Conservation (phyloP, 2,797 vertebrate genomes). For the Darevskia nairensis region DNA sequence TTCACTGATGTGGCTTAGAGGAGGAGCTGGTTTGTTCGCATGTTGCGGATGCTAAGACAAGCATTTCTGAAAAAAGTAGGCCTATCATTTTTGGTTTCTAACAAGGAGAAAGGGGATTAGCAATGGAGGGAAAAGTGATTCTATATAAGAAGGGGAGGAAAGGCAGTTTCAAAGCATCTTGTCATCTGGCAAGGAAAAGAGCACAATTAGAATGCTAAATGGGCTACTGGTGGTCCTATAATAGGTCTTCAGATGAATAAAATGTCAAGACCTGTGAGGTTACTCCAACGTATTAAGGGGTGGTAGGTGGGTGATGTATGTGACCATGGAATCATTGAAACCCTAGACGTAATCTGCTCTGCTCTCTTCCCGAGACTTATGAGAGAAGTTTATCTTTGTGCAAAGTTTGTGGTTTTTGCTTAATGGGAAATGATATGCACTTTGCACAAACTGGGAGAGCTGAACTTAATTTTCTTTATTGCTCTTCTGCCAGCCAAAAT, state of each 20-base stretch:
- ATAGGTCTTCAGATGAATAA: conserved; percentile 37
- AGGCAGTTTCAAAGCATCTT: neutral
- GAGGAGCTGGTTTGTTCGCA: neutral
- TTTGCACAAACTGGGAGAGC: conserved; percentile 67
- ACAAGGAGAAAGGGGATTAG: conserved; percentile 30
- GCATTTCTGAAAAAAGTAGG: conserved; percentile 3
- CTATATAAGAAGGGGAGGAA: conserved; percentile 34
- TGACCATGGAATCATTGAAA: conserved; percentile 62
- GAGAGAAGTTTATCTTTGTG: conserved; percentile 60
- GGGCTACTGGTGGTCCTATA: conserved; percentile 23
- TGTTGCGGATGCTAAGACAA: conserved; percentile 10
- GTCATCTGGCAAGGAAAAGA: conserved; percentile 29
- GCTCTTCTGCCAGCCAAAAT: conserved; percentile 62
- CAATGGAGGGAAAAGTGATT: conserved; percentile 17
- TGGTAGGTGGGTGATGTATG: conserved; percentile 42
- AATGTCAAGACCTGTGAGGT: conserved; percentile 38
- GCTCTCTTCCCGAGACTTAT: conserved; percentile 54
- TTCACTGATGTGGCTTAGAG: conserved; percentile 2
- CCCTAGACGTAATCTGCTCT: conserved; percentile 49
- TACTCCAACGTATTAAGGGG: conserved; percentile 10
- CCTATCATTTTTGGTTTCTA: conserved; percentile 1
- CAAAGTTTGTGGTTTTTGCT: conserved; percentile 57
- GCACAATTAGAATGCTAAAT: conserved; percentile 50
- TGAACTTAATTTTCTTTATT: conserved; percentile 74
- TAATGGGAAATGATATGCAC: conserved; percentile 47